Evolutionary conservation across 1,140 invertebrate species (phyloP), one percentile per base, ranked within the genome.

Genomic region (Danaus melanippus): DNA sequence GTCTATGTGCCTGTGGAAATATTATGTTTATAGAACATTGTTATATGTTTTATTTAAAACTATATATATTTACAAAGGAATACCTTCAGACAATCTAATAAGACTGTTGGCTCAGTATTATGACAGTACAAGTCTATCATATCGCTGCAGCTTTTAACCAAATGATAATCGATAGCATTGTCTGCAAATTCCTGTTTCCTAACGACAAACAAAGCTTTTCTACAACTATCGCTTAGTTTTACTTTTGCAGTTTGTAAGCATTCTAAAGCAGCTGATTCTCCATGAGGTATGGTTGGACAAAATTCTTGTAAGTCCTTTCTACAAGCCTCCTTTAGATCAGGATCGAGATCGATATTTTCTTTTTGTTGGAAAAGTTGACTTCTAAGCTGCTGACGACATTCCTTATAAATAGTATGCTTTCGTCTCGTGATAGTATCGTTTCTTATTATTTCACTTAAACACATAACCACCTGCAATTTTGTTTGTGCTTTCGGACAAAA

Each of bases 401-500:
- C 91, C 74, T 93, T 95, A 8, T 92, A 90, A 64, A 99, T 92
- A 64, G 92, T 90, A 62, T 93, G 94, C 50, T 92, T 91, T 17
- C 90, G 90, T 46, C 93, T 92, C 12, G 88, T 87, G 21, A 98
- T 90, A 40, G 96, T 97, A 73, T 98, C 96, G 76, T 97, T 95
- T 53, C 94, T 90, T 39, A 98, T 93, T 58, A 94, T 92, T 78
- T 95, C 92, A 86, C 96, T 98, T 10, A 99, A 88, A 84, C 98
- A 99, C 45, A 91, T 90, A 9, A 99, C 93, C 9, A 99, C 96
- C 68, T 97, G 93, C 45, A 90, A 90, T 83, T 96, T 97, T n/a
- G 89, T 92, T 79, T 92, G 95, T 47, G 90, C 92, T 60, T 89
- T 87, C 8, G 90, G 89, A 86, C 97, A 99, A 79, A 93, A 93